Conservation (phyloP, 2,888 invertebrate species). For the Phyllotreta striolata region DNA sequence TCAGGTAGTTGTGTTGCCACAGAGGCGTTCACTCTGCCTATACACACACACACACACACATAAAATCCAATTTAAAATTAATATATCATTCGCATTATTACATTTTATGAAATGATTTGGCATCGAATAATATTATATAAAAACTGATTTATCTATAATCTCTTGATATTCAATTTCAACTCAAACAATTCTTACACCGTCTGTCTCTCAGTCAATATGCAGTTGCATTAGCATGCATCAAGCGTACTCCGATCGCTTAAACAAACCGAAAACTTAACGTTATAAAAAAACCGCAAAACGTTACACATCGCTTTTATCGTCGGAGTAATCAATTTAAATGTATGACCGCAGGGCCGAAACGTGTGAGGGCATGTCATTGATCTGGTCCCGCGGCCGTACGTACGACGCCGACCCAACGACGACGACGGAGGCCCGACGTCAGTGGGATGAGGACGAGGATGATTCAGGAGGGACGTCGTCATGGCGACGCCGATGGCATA, state of each 20-base stretch:
- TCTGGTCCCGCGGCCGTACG: constrained; percentile 11
- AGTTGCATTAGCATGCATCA: constrained; percentile 3
- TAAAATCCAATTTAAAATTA: too few relatives aligned
- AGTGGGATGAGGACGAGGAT: constrained; percentile 22
- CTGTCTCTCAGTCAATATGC: background rate
- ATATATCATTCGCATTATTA: too few relatives aligned
- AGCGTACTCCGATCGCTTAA: background rate
- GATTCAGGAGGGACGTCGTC: constrained; percentile 19
- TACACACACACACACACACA: too few relatives aligned
- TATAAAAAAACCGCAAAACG: constrained; percentile 19
- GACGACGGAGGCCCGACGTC: constrained; percentile 13
- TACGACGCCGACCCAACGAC: constrained; percentile 9
- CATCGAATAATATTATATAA: too few relatives aligned
- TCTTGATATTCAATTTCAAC: too few relatives aligned
- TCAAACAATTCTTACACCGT: too few relatives aligned
- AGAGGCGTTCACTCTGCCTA: background rate
- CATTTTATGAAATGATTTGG: too few relatives aligned
- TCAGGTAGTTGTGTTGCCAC: constrained; percentile 2
- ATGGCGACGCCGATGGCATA: constrained; percentile 19
- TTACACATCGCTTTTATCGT: constrained; percentile 25
- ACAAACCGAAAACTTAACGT: constrained; percentile 5
- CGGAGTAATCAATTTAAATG: constrained; percentile 29
- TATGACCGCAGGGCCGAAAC: constrained; percentile 19
- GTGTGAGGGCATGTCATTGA: constrained; percentile 30
- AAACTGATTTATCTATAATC: too few relatives aligned